Evolutionary conservation across 2,888 invertebrate species (phyloP).

Genomic region (Coenonympha glycerion): DNA sequence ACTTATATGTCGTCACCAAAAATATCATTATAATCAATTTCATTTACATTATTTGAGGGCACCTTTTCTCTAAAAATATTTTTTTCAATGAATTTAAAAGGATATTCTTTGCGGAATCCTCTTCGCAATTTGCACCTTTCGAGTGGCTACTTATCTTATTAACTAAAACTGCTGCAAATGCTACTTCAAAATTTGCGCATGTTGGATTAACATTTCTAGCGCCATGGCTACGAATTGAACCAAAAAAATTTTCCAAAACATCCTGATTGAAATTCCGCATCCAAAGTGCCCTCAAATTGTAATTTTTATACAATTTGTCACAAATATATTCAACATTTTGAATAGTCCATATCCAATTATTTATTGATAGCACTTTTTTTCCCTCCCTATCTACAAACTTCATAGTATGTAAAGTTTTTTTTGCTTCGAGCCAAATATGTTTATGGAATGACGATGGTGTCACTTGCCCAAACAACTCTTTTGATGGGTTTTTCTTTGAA

Average conservation of each 20-base stretch:
- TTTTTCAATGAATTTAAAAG: no score
- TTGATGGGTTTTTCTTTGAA: constrained; percentile 18
- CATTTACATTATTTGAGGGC: no score
- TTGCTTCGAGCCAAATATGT: background rate
- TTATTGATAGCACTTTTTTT: constrained; percentile 2
- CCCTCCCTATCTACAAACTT: background rate
- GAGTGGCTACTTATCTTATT: no score
- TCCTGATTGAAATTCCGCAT: constrained; percentile 6
- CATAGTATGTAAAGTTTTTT: background rate
- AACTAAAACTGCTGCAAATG: no score
- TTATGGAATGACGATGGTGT: background rate
- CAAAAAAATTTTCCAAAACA: constrained; percentile 9
- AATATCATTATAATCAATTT: no score
- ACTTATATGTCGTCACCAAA: no score
- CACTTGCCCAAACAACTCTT: constrained; percentile 15
- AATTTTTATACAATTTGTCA: background rate
- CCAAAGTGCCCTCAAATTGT: background rate
- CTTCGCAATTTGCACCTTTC: no score
- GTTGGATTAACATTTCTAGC: background rate
- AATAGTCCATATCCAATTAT: constrained; percentile 10
- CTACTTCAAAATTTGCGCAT: background rate
- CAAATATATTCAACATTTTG: constrained; percentile 3
- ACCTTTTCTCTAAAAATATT: no score
- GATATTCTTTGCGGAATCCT: no score
- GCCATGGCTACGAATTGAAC: background rate